Base-by-base conservation (phyloP, 2,113 vertebrate species). In the Pachyramphus minor region DNA sequence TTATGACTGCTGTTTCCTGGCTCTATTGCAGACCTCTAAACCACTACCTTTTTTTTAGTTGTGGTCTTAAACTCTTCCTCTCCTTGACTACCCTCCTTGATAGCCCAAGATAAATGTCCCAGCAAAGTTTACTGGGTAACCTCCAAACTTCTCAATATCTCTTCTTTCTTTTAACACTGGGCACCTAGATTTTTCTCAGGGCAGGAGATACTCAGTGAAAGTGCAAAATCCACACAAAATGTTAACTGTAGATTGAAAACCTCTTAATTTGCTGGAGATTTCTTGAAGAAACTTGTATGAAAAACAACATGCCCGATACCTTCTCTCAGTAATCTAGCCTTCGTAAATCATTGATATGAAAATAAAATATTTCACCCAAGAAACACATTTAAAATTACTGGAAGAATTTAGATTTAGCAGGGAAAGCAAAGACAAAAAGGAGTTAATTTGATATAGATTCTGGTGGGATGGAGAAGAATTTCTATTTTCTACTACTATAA, bases 261-360 rank as follows among this genome's bases (percentile, higher is more conserved):
- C 5, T 12, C 42, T 67, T 67, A 31, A 35, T 39, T 62, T 73
- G 5, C 8, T 68, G 4, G 21, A 76, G 4, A 15, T 13, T 60
- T 56, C 22, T 50, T 86, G 53, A 86, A 82, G 84, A 80, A 3
- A 2, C 5, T 45, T 20, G 12, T 37, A 30, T 82, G 75, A 85
- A 85, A 56, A 19, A 73, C 14, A 15, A 25, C 2, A 4, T 33
- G 16, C 24, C 11, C 0, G 0, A 53, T 27, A 35, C 9, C 12
- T 81, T 14, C n/a, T 74, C 30, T 45, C 42, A 35, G 12, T 47
- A 86, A 63, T 53, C 12, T 82, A 86, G 58, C 14, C 11, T 58
- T 53, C 45, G 4, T 5, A 58, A 74, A 82, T 31, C 3, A 64
- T 11, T 45, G n/a, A 25, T 59, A 81, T 59, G 16, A 63, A 84